These are phyloP conservation scores for Formicarius rufipectus DNA, from an alignment of 2,113 vertebrate genomes.

Conservation along the genomic window DNA sequence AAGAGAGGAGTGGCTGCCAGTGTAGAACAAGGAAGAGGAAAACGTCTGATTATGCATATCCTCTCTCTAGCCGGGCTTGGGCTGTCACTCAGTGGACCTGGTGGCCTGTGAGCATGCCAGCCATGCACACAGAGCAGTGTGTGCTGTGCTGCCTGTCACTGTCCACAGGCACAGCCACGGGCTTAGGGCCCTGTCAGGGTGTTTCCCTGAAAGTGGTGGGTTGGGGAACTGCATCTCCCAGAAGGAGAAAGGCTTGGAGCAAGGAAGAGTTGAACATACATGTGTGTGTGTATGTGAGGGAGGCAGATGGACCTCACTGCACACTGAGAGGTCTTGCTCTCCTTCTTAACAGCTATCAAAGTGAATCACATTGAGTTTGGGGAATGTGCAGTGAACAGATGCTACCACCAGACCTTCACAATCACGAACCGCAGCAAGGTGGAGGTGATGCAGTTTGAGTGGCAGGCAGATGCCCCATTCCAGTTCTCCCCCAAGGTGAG, in stretches of 20 bases:
- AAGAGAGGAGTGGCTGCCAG: neutral
- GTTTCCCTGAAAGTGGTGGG: neutral
- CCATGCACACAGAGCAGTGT: neutral
- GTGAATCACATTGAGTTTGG: constrained; percentile 83
- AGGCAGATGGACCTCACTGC: rapidly evolving
- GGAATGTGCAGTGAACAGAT: constrained; percentile 77
- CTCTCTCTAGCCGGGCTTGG: neutral
- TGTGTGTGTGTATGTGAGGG: neutral
- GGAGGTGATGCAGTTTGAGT: constrained; percentile 81
- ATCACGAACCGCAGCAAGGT: constrained; percentile 82
- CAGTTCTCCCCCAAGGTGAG: constrained; percentile 82
- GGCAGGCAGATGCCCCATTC: constrained; percentile 70
- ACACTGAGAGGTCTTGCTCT: neutral
- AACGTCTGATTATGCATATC: neutral
- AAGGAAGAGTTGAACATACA: neutral
- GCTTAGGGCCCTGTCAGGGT: neutral
- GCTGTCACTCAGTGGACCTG: neutral
- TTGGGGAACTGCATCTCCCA: neutral
- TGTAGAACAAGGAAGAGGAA: neutral
- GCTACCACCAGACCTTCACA: constrained; percentile 77
- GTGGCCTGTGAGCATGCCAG: neutral
- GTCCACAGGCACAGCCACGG: neutral
- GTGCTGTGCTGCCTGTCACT: rapidly evolving
- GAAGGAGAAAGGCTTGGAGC: neutral
- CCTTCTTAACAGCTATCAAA: constrained; percentile 51